Percentiles rank a stretch among this genome's conserved stretches.
phyloP scores from a whole-genome alignment of 2,113 vertebrate species.

The Entomyzon cyanotis region DNA sequence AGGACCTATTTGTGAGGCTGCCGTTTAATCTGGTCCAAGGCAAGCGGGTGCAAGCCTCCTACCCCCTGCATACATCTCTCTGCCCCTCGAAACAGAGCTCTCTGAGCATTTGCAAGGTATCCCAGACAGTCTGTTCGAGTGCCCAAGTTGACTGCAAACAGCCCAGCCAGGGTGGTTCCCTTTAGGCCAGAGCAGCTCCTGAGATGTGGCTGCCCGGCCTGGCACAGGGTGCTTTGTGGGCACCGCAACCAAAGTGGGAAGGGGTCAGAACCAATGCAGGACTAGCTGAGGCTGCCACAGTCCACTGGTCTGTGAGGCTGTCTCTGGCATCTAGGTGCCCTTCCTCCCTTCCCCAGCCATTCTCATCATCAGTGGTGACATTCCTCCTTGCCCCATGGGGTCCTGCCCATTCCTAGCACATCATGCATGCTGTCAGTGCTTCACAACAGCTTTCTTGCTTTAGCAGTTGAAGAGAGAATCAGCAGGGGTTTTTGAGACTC shows the following conservation, averaged over 20 bases:
- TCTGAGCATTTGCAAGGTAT: background rate
- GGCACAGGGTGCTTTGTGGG: accelerated
- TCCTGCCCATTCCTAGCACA: background rate
- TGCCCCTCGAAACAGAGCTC: background rate
- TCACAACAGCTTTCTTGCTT: background rate
- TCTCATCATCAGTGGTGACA: background rate
- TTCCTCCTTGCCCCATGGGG: background rate
- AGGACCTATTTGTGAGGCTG: background rate
- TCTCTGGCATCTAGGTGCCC: background rate
- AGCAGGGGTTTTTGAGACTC: background rate
- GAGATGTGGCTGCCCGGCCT: background rate
- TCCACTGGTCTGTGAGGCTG: background rate
- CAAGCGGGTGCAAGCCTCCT: background rate
- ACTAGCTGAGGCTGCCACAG: accelerated
- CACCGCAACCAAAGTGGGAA: accelerated
- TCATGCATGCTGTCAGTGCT: background rate
- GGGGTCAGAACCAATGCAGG: background rate
- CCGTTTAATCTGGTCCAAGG: background rate
- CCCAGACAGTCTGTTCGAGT: background rate
- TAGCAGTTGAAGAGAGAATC: background rate
- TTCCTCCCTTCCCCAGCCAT: background rate
- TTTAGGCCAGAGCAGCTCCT: background rate
- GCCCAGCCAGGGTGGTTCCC: background rate
- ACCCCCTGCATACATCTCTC: background rate
- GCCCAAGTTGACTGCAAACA: background rate